Evolutionary conservation across 2,113 vertebrate genomes (phyloP), one percentile per base, ranked within the genome.

Genomic region (Acrocephalus arundinaceus): DNA sequence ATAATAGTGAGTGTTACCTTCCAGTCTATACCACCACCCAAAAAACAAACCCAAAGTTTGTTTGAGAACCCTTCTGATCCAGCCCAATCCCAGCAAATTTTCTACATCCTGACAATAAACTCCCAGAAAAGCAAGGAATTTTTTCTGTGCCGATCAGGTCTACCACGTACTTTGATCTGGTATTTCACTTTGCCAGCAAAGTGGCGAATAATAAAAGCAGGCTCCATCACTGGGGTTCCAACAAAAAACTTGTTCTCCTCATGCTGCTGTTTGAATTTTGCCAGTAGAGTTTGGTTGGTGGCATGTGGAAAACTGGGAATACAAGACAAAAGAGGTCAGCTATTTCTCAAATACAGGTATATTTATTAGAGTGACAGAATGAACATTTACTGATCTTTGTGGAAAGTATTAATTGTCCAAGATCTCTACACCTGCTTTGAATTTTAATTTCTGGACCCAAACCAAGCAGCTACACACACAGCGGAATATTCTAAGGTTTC

Each of bases 251-350:
- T 98, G 96, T 99, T 99, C 45, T 98, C 98, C 71, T 99, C 99
- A 4, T 99, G 99, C 95, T 99, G 99, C 98, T 99, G 99, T 87
- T 99, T 99, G 96, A 99, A 99, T 96, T 99, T 99, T 72, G 99
- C 99, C 77, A 99, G 98, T 48, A 99, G 97, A 10, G 99, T 99
- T 92, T 99, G 98, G 94, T 99, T 99, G 12, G 99, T 99, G 94
- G 99, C 99, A 4, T 98, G 99, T 33, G 99, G 99, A 83, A 99
- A 99, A 96, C 99, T 99, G 95, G 8, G 73, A 83, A 93, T 3
- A 66, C 20, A 84, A 89, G 59, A 72, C 33, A 86, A n/a, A 59
- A 85, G 10, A 65, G 10, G 20, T 91, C 66, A 96, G 83, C 13
- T 75, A 1, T 25, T 87, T 67, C 21, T 74, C 41, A 82, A 39